Percentiles rank a stretch among this genome's conserved stretches.
Conservation (phyloP, 2,888 invertebrate species). For the Drosophila meridiana region DNA sequence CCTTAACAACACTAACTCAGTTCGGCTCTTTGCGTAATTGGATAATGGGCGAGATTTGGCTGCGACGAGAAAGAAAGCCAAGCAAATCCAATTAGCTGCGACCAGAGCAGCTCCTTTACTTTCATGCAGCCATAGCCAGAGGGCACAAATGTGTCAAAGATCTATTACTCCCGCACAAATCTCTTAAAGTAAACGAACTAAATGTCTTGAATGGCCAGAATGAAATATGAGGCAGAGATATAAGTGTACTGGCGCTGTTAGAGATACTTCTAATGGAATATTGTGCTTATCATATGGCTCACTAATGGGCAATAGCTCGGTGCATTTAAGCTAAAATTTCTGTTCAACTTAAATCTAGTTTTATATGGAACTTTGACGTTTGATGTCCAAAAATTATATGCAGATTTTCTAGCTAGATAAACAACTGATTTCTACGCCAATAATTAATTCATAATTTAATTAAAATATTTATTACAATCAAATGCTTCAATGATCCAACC, state of each 20-base stretch:
- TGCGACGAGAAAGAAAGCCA: slow-evolving; percentile 42
- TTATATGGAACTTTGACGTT: not conserved
- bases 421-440: not conserved
- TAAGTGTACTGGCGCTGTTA: not conserved
- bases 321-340: not conserved
- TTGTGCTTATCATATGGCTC: not conserved
- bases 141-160: slow-evolving; percentile 10
- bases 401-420: not conserved
- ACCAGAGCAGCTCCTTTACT: slow-evolving; percentile 28
- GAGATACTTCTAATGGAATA: not conserved
- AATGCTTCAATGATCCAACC: not conserved
- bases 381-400: no score
- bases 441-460: not conserved
- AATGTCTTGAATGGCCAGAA: not conserved
- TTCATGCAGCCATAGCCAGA: slow-evolving; percentile 3
- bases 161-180: not conserved
- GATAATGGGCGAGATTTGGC: slow-evolving; percentile 65
- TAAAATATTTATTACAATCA: not conserved
- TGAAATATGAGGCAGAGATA: not conserved
- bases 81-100: slow-evolving; percentile 61
- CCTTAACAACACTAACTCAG: slow-evolving; percentile 57
- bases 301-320: not conserved
- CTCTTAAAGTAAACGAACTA: not conserved
- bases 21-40: slow-evolving; percentile 69
- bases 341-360: not conserved